These are phyloP conservation scores for Antheraea assamensis DNA, from an alignment of 2,888 invertebrate genomes.

Conservation along the genomic window DNA sequence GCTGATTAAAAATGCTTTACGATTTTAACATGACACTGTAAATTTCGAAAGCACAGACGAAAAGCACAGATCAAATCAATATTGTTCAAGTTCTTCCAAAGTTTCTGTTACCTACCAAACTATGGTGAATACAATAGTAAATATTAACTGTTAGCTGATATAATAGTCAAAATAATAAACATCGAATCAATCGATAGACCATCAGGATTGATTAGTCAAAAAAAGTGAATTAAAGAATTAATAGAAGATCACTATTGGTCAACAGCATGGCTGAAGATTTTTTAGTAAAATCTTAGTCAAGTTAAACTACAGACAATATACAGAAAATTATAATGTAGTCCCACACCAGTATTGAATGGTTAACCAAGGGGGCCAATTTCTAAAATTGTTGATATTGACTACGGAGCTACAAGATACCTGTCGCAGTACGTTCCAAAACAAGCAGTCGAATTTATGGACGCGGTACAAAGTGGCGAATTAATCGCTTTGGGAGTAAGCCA, in stretches of 20 bases:
- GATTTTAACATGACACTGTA: background rate
- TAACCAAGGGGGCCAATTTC: background rate
- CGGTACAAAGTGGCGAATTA: background rate
- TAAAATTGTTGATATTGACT: background rate
- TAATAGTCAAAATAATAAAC: no score
- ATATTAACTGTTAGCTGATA: no score
- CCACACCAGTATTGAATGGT: background rate
- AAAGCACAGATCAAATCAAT: no score
- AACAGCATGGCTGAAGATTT: no score
- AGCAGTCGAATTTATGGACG: background rate
- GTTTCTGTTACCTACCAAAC: no score
- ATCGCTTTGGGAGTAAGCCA: slow-evolving; percentile 3
- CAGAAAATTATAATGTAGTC: background rate
- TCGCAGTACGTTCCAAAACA: background rate
- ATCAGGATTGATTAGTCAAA: no score
- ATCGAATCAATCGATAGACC: no score
- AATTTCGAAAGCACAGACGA: background rate
- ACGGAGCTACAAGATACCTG: background rate
- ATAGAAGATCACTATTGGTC: no score
- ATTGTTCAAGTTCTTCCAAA: no score
- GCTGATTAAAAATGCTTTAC: background rate
- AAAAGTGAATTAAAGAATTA: no score
- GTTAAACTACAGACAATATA: background rate
- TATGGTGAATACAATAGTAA: no score
- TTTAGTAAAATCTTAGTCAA: background rate